Base-by-base conservation (phyloP, 2,797 vertebrate species). In the Sciaenops ocellatus region DNA sequence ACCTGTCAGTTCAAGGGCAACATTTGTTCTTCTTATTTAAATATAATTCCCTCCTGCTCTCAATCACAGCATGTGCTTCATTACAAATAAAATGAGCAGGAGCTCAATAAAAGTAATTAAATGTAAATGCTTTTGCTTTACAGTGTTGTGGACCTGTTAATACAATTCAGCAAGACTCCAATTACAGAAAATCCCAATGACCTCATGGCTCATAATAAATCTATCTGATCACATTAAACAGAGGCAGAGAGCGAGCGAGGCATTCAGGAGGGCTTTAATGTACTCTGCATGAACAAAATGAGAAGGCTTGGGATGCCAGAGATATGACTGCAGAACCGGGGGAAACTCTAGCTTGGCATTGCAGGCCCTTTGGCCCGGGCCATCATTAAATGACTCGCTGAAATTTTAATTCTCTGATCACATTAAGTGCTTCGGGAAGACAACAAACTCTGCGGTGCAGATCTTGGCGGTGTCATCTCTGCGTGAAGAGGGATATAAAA, bases 21-120 rank as follows among this genome's bases (percentile, higher is more conserved):
- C 95, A 94, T 96, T 96, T 96, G 94, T 95, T 95, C 87, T 75
- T 93, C 94, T 96, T 96, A 93, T 95, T 96, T 96, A 95, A 95
- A 96, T 94, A 96, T 97, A 93, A 93, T 96, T 97, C 95, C 95
- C 96, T 95, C 96, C 96, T 94, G 94, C 93, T 92, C 91, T 96
- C 94, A 95, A 96, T 97, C 96, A 96, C 96, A 96, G 96, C 93
- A 91, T 92, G 91, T 85, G 94, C 93, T 95, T 95, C 94, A 95
- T 96, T 95, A 94, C 95, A 94, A 95, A 96, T 95, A 95, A 96
- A 97, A 97, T 81, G 93, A 95, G 93, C 93, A 88, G 88, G 85
- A 64, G 95, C 94, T 98, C 96, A 96, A 96, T 97, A 96, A 96
- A 97, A 96, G 94, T 96, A 97, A 97, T 97, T 96, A 97, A 97